Conservation (phyloP, 2,113 vertebrate species). For the Neolamprologus kungweensis region DNA sequence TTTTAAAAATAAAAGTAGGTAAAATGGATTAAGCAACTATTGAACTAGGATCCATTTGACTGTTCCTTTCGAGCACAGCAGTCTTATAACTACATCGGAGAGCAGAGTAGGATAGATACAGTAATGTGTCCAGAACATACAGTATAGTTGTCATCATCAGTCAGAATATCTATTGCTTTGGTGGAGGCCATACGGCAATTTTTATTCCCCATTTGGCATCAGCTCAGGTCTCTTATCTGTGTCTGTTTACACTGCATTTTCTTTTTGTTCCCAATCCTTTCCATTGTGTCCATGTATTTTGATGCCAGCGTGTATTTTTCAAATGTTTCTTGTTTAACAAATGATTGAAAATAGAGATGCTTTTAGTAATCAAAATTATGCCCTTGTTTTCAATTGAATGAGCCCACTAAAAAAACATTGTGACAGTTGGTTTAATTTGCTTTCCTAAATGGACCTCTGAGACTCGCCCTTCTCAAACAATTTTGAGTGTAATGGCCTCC, state of each 20-base stretch:
- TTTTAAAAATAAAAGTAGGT: conserved; percentile 9
- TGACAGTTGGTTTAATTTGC: conserved; percentile 19
- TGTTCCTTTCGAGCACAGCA: not conserved
- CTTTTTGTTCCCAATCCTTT: not conserved
- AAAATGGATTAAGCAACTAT: not conserved
- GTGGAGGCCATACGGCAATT: not conserved
- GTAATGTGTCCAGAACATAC: conserved; percentile 13
- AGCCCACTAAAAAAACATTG: not conserved
- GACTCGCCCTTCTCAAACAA: not conserved
- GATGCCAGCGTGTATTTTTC: not conserved
- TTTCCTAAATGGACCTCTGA: not conserved
- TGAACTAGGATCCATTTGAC: not conserved
- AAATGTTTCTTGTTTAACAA: not conserved
- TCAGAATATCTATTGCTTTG: conserved; percentile 55
- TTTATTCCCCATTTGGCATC: not conserved
- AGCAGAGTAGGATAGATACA: not conserved
- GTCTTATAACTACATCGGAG: not conserved
- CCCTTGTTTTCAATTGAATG: not conserved
- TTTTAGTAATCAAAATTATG: not conserved
- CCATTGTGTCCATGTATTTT: not conserved
- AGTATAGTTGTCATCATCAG: not conserved
- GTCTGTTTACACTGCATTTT: not conserved
- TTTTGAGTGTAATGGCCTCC: not conserved
- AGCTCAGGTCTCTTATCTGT: not conserved
- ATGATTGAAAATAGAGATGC: not conserved